These are phyloP conservation scores for Zophobas morio DNA, from an alignment of 1,140 invertebrate species.

Conservation along the genomic window DNA sequence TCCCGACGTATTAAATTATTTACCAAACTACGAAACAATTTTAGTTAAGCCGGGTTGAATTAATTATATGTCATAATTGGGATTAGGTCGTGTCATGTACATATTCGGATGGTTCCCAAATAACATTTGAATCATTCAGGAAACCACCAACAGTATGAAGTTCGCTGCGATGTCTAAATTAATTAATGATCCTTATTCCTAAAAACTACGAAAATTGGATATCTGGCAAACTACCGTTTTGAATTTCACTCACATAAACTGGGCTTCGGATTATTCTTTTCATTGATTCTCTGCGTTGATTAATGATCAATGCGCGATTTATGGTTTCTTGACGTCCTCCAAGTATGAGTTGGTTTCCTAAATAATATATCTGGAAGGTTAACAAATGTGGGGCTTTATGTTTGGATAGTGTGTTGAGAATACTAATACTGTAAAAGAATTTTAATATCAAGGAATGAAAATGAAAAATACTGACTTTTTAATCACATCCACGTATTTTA, in stretches of 20 bases:
- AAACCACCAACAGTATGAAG: neutral
- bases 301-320: conserved; percentile 5
- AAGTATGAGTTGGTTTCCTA: conserved; percentile 14
- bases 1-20: conserved; percentile 22
- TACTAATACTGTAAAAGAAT: too few species aligned
- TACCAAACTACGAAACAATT: conserved; percentile 33
- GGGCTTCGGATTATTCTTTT: conserved; percentile 20
- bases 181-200: neutral
- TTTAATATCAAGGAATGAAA: too few species aligned
- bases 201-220: too few species aligned
- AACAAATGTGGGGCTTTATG: neutral
- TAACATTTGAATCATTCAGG: conserved; percentile 10
- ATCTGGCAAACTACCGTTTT: neutral
- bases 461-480: too few species aligned
- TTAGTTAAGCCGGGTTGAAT: conserved; percentile 19
- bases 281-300: conserved; percentile 6
- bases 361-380: conserved; percentile 32
- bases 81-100: conserved; percentile 17
- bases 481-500: too few species aligned
- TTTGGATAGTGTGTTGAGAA: too few species aligned
- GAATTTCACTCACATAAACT: neutral
- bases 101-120: conserved; percentile 2
- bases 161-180: neutral
- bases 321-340: conserved; percentile 14
- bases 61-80: conserved; percentile 34